Base-by-base conservation (phyloP, 2,797 vertebrate genomes). In the Rhinophrynus dorsalis region DNA sequence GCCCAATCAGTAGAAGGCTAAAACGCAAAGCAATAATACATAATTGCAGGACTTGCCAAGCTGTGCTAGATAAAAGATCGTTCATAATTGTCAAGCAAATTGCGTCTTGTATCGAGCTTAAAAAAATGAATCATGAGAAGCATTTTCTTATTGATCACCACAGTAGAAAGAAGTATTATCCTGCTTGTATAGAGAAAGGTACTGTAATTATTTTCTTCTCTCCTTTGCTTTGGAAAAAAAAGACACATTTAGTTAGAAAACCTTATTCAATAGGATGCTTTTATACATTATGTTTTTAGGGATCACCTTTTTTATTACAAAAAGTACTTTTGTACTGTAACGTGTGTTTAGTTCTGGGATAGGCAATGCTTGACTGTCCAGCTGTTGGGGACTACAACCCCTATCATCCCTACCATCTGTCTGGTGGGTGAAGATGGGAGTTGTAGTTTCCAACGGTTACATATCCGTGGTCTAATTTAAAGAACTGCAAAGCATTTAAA, bases 11-110 rank as follows among this genome's bases (percentile, higher is more conserved):
- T 26, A 32, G 9, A 9, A 26, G 17, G 27, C 70, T 59, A 12
- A 54, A 40, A 73, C 55, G 62, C 38, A 73, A 65, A 54, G 70
- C 70, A 73, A 73, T 73, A 73, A 73, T 67, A 73, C 55, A 73
- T 73, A 73, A 73, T 73, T 73, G 62, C 47, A 73, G 62, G 54
- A 73, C 70, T 73, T 13, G 47, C 45, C 55, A 37, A 73, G 55
- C 70, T 73, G 45, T 67, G 70, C 62, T 73, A 67, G 70, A 73
- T 73, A 73, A 73, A 73, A 73, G 70, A 73, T 73, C 70, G 54
- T 73, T 67, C 70, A 73, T 73, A 73, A 67, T 73, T 73, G 70
- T 73, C 70, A 73, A 73, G 70, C 44, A 73, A 73, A 73, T 73
- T 73, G 70, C 62, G 55, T 67, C 70, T 73, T 73, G 62, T 73